Conservation (phyloP, 2,797 vertebrate genomes). For the Orientallactaga sibirica region DNA sequence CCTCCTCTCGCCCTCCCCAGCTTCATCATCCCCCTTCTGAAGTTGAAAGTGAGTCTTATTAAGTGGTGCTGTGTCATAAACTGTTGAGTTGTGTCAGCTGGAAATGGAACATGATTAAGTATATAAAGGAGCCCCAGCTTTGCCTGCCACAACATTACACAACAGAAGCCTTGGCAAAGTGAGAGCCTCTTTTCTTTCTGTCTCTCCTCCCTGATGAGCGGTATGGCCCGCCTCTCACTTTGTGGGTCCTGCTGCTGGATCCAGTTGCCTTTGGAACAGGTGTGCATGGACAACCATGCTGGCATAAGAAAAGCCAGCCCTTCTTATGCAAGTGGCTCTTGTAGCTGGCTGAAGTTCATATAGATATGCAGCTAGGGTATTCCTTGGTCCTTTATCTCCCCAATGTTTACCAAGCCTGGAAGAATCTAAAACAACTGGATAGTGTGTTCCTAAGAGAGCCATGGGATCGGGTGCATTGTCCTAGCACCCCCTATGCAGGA, state of each 20-base stretch:
- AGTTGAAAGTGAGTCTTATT: constrained; percentile 67
- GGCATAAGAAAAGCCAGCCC: background rate
- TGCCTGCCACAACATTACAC: constrained; percentile 68
- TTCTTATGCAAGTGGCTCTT: background rate
- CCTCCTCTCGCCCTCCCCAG: background rate
- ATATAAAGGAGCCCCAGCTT: constrained; percentile 68
- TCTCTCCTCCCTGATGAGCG: background rate
- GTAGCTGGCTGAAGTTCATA: background rate
- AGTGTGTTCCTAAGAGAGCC: background rate
- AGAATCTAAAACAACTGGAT: background rate
- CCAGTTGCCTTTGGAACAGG: background rate
- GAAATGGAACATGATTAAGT: constrained; percentile 77
- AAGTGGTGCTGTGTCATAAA: constrained; percentile 76
- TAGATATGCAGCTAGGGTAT: background rate
- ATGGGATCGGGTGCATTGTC: background rate
- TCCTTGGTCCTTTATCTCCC: background rate
- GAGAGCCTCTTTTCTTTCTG: constrained; percentile 22
- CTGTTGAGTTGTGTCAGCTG: constrained; percentile 74
- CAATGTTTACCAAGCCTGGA: background rate
- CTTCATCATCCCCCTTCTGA: constrained; percentile 22
- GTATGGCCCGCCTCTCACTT: background rate
- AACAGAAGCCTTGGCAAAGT: constrained; percentile 41
- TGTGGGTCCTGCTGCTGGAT: background rate
- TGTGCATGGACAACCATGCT: background rate
- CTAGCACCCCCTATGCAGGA: background rate